A percentile compares a stretch with the other conserved stretches of the same genome.
Evolutionary conservation across 2,797 vertebrate species (phyloP).

Genomic region (Lacerta viridis): DNA sequence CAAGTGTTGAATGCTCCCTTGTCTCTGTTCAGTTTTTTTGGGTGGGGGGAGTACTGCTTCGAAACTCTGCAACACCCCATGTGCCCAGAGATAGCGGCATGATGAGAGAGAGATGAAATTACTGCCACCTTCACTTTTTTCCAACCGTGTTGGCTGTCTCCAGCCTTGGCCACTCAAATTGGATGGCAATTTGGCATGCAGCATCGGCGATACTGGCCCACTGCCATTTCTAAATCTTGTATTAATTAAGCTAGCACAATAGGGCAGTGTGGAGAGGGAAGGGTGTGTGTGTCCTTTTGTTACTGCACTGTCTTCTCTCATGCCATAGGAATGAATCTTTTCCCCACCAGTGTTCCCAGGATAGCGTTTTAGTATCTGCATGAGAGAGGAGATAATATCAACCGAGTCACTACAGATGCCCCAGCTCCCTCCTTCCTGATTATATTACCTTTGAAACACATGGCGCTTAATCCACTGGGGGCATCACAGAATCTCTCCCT

Average conservation of each 20-base stretch:
- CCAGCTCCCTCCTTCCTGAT: not conserved
- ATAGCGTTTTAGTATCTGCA: conserved; percentile 55
- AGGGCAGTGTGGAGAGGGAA: not conserved
- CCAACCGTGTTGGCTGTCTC: not conserved
- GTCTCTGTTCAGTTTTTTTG: not conserved
- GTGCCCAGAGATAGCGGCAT: not conserved
- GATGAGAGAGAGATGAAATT: not conserved
- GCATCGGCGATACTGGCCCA: not conserved
- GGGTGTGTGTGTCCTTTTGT: not conserved
- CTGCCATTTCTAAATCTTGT: not conserved
- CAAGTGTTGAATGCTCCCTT: not conserved
- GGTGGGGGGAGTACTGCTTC: not conserved
- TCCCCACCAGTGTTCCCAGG: conserved; percentile 43
- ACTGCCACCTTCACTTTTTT: not conserved
- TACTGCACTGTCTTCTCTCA: conserved; percentile 48
- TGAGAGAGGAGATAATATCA: conserved; percentile 53
- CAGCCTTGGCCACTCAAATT: not conserved
- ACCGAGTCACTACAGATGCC: not conserved
- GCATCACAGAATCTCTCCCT: conserved; percentile 72
- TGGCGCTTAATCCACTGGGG: conserved; percentile 41
- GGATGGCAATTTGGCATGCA: not conserved
- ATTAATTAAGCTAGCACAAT: conserved; percentile 2
- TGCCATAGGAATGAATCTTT: conserved; percentile 38
- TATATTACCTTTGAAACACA: not conserved
- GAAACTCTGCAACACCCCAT: not conserved